Percentiles rank a stretch among this genome's conserved stretches.
These are phyloP conservation scores for Alligator sinensis DNA, from an alignment of 2,113 vertebrate genomes.

Conservation along the genomic window DNA sequence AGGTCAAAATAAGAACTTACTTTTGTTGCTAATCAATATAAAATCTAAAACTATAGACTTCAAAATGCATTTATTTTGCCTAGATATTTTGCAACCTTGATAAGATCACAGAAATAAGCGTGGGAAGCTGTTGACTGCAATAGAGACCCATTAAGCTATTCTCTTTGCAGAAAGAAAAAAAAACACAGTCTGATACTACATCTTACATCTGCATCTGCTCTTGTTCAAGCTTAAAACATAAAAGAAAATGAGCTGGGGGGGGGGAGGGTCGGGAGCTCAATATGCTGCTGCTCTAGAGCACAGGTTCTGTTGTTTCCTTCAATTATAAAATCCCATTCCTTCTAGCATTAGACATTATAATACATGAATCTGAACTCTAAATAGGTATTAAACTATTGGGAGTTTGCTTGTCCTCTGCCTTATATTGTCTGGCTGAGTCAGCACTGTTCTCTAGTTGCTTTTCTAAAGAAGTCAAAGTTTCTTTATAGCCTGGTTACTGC, in stretches of 20 bases:
- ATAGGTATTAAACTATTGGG: constrained; percentile 7
- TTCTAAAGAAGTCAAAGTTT: not conserved
- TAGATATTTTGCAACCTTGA: constrained; percentile 18
- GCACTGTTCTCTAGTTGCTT: not conserved
- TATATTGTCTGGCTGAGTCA: not conserved
- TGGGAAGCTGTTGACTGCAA: constrained; percentile 34
- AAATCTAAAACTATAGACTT: constrained; percentile 13
- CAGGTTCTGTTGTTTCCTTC: constrained; percentile 25
- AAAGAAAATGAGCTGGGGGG: constrained; percentile 20
- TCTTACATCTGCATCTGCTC: constrained; percentile 60
- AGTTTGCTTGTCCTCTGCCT: no score
- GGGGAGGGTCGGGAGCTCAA: accelerated
- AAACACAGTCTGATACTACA: constrained; percentile 7
- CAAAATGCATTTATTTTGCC: not conserved
- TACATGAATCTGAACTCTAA: not conserved
- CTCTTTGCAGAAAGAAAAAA: constrained; percentile 36
- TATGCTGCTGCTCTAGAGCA: not conserved
- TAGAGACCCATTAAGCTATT: constrained; percentile 29
- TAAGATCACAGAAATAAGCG: constrained; percentile 29
- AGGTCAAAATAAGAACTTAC: constrained; percentile 2
- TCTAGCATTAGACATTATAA: constrained; percentile 4
- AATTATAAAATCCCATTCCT: constrained; percentile 32
- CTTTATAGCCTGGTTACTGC: not conserved
- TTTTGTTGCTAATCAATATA: constrained; percentile 3
- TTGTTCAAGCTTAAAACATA: constrained; percentile 32